Evolutionary conservation across 2,888 invertebrate genomes (phyloP).

Genomic region (Clunio marinus): DNA sequence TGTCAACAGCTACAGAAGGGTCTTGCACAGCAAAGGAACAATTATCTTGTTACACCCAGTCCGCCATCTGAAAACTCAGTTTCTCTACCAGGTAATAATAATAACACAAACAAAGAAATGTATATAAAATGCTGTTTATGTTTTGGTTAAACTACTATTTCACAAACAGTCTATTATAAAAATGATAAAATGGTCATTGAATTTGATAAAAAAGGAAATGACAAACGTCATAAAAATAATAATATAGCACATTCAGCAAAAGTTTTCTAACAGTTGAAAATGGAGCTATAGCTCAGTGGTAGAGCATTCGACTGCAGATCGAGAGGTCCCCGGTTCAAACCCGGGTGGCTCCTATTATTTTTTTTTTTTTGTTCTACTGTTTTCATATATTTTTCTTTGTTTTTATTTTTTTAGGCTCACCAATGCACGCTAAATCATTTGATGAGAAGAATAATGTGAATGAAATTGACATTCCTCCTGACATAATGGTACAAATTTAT

Average conservation of each 20-base stretch:
- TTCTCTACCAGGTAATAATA: constrained; percentile 51
- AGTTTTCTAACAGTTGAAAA: neutral
- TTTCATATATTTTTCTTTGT: constrained; percentile 20
- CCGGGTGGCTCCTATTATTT: constrained; percentile 30
- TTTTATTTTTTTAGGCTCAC: constrained; percentile 54
- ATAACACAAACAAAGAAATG: neutral
- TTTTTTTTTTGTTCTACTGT: constrained; percentile 7
- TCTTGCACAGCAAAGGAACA: constrained; percentile 48
- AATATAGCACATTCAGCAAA: too few relatives aligned
- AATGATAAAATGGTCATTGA: too few relatives aligned
- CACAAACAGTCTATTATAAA: too few relatives aligned
- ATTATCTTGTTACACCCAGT: constrained; percentile 50
- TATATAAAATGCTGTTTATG: neutral
- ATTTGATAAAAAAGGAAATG: too few relatives aligned
- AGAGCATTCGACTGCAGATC: constrained; percentile 40
- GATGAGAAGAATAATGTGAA: constrained; percentile 42
- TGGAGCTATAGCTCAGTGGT: constrained; percentile 39
- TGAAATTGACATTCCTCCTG: constrained; percentile 51
- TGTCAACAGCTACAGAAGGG: constrained; percentile 69
- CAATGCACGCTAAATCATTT: constrained; percentile 55
- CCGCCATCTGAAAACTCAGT: constrained; percentile 52
- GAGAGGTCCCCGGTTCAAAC: constrained; percentile 39
- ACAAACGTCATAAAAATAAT: too few relatives aligned
- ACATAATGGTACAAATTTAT: constrained; percentile 54
- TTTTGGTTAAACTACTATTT: neutral